These are phyloP conservation scores for Nyctibius bracteatus DNA, from an alignment of 2,113 vertebrate genomes.

Conservation along the genomic window DNA sequence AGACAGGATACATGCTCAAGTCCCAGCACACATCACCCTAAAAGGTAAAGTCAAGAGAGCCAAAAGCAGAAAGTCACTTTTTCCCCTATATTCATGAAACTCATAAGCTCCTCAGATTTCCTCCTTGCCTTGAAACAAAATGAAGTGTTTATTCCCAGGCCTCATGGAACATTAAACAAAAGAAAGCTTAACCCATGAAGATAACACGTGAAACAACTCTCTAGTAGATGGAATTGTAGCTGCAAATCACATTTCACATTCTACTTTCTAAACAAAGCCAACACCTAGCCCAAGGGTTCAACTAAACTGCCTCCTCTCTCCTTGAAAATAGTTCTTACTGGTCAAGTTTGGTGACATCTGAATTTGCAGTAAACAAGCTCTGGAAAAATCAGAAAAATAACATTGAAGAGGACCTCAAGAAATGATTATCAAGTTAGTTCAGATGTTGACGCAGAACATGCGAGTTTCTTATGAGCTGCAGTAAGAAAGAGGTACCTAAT, in stretches of 20 bases:
- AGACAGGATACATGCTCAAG: neutral
- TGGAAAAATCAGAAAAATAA: neutral
- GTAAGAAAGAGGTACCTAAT: neutral
- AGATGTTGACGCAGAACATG: neutral
- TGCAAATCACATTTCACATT: neutral
- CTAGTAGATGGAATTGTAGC: neutral
- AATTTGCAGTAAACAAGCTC: neutral
- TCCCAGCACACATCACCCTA: neutral
- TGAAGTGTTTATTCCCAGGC: neutral
- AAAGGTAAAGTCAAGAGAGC: neutral
- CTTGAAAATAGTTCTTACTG: neutral
- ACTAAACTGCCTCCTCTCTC: neutral
- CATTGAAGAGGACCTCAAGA: neutral
- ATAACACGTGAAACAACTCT: neutral
- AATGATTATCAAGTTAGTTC: neutral
- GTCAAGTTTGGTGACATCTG: neutral
- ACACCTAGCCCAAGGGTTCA: neutral
- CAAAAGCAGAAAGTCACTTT: conserved; percentile 37
- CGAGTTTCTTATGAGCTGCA: neutral
- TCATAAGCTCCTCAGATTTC: neutral
- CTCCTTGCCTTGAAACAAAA: neutral
- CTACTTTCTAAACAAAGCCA: neutral
- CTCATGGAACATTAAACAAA: neutral
- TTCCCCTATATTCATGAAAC: neutral
- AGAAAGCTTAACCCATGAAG: neutral